These are phyloP conservation scores for Piezodorus guildinii DNA, from an alignment of 1,140 invertebrate genomes.

Conservation along the genomic window DNA sequence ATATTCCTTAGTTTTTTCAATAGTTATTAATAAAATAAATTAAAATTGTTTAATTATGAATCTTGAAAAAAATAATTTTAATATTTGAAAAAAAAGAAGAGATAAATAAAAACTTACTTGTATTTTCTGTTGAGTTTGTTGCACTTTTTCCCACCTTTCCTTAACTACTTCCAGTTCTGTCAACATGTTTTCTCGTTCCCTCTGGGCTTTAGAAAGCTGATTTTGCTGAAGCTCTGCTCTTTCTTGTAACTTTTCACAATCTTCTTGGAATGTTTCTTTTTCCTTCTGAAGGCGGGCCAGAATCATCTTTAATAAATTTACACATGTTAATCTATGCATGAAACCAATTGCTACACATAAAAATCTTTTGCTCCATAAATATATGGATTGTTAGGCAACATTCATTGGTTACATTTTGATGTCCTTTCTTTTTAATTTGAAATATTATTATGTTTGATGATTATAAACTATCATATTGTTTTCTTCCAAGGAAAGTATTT, in stretches of 20 bases:
- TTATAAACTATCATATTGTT: no score
- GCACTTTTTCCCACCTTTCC: constrained; percentile 78
- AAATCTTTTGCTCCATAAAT: background rate
- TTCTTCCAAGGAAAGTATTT: no score
- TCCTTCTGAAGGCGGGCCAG: constrained; percentile 76
- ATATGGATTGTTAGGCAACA: no score
- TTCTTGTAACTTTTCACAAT: constrained; percentile 69
- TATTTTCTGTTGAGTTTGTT: constrained; percentile 69
- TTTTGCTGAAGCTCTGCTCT: constrained; percentile 63
- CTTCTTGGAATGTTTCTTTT: constrained; percentile 64
- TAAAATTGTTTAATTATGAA: no score
- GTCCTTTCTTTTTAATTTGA: background rate
- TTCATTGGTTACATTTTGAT: background rate
- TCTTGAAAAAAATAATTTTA: no score
- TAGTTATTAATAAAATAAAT: no score
- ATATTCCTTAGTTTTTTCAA: no score
- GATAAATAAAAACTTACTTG: constrained; percentile 38
- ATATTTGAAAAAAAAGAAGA: constrained; percentile 12
- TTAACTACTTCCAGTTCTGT: constrained; percentile 75
- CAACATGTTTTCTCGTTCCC: constrained; percentile 69
- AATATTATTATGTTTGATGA: background rate
- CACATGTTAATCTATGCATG: background rate
- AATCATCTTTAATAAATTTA: constrained; percentile 38
- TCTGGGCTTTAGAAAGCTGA: constrained; percentile 66
- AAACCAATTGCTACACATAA: background rate